phyloP scores from a whole-genome alignment of 2,888 invertebrate genomes.

The Icerya purchasi region DNA sequence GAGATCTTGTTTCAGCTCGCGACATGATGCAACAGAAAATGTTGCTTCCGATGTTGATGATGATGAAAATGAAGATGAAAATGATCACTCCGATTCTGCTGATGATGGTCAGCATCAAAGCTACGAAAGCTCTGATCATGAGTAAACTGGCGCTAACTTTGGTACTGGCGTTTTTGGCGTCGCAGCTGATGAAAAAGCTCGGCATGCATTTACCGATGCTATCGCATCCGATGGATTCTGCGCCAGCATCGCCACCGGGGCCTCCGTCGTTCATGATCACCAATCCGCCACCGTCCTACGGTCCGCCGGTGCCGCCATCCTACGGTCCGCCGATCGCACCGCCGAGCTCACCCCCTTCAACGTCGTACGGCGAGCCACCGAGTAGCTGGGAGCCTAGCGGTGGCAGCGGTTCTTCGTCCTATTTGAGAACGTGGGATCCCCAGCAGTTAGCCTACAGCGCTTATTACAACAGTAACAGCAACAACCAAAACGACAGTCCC shows the following conservation, averaged over 20 bases:
- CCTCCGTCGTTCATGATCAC: conserved; percentile 12
- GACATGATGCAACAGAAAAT: conserved; percentile 54
- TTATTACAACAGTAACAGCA: conserved; percentile 23
- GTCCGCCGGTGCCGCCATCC: conserved; percentile 34
- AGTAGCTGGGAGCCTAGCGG: conserved; percentile 13
- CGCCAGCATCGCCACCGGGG: conserved; percentile 1
- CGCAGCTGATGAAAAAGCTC: conserved; percentile 56
- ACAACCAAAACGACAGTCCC: not conserved
- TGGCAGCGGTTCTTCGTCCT: not conserved
- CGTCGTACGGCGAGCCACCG: conserved; percentile 14
- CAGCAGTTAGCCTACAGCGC: conserved; percentile 23
- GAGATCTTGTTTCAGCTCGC: conserved; percentile 6
- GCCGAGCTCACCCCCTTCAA: conserved; percentile 11
- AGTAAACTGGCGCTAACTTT: conserved; percentile 63
- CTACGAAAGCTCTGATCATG: conserved; percentile 59
- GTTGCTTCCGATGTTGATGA: conserved; percentile 50
- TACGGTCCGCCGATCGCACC: conserved; percentile 26
- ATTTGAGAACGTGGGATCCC: conserved; percentile 14
- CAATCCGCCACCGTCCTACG: conserved; percentile 38
- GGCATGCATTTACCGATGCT: conserved; percentile 26
- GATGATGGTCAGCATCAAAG: conserved; percentile 54
- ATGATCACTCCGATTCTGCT: conserved; percentile 63
- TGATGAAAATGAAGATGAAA: conserved; percentile 65
- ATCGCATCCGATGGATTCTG: conserved; percentile 7
- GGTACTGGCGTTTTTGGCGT: conserved; percentile 58